Conservation (phyloP, 2,888 invertebrate species). For the Ornithoptera alexandrae region DNA sequence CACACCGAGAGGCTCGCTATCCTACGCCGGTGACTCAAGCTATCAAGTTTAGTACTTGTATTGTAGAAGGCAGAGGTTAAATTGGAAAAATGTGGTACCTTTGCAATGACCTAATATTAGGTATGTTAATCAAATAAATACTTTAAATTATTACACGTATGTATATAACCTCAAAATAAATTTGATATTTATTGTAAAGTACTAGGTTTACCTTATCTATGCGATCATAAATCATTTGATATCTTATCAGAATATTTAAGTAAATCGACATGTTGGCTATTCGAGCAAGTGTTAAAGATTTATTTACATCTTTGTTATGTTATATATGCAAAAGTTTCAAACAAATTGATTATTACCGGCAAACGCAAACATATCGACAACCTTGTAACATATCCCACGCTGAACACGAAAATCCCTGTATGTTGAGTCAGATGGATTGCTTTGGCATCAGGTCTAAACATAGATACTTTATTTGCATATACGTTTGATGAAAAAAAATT, state of each 20-base stretch:
- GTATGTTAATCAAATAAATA: too few species aligned
- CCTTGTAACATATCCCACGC: constrained; percentile 28
- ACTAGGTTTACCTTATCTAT: too few species aligned
- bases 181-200: too few species aligned
- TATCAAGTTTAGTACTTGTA: too few species aligned
- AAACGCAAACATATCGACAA: neutral
- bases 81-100: too few species aligned
- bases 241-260: neutral
- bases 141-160: too few species aligned
- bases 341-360: neutral
- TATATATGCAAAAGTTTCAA: neutral
- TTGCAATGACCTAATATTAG: too few species aligned
- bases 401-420: constrained; percentile 19
- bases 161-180: too few species aligned
- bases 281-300: neutral
- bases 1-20: too few species aligned
- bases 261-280: neutral
- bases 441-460: constrained; percentile 1
- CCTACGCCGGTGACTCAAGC: too few species aligned
- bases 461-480: constrained; percentile 12
- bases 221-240: too few species aligned
- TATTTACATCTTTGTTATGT: neutral
- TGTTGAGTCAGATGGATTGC: constrained; percentile 11
- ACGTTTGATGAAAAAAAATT: constrained; percentile 4
- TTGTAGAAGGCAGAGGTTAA: too few species aligned